Base-by-base conservation (phyloP, 2,888 invertebrate genomes). In the Cheilosia vulpina region DNA sequence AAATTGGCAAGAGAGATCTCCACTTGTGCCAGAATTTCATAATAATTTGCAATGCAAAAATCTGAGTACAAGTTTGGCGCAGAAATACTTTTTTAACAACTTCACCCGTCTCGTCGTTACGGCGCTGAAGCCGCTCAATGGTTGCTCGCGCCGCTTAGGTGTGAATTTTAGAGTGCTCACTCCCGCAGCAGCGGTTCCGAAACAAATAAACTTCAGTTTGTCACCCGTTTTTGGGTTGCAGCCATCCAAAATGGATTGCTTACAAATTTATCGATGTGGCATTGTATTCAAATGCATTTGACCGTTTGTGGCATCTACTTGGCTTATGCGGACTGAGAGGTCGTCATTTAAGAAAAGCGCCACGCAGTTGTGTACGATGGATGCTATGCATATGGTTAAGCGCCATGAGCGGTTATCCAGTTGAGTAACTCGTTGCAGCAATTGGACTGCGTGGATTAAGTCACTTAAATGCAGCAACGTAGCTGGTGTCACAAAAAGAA, bases 271-370 rank as follows among this genome's bases (percentile, higher is more conserved):
- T 69, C 79, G 7, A 63, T 84, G 79, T 52, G 79, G 76, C 79
- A 84, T 84, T 84, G 83, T 84, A 84, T 84, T 84, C 83, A 84
- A 84, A 84, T 84, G 68, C 58, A 58, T 63, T 63, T 83, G 83
- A 78, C 83, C 83, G 63, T 78, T 73, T 77, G 55, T 73, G 78
- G 72, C 31, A 62, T 34, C 50, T 34, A 43, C 38, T 81, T 58
- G 77, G 45, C 62, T 66, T 66, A 73, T 66, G 55, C 71, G 38
- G 31, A 45, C 66, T 21, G 31, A 60, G 31, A 52, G 43, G 55
- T 77, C 47, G 47, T 62, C 50, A 55, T 53, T 63, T 50, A 17
- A 24, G 50, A 66, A 68, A 68, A 66, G 78, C 66, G 66, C 53
- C 50, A 24, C 11, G 19, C 52, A 52, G 21, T 15, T 21, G 21